A percentile compares a stretch with the other conserved stretches of the same genome.
These are phyloP conservation scores for Leptopilina drosophilae DNA, from an alignment of 2,888 invertebrate species.

Conservation along the genomic window DNA sequence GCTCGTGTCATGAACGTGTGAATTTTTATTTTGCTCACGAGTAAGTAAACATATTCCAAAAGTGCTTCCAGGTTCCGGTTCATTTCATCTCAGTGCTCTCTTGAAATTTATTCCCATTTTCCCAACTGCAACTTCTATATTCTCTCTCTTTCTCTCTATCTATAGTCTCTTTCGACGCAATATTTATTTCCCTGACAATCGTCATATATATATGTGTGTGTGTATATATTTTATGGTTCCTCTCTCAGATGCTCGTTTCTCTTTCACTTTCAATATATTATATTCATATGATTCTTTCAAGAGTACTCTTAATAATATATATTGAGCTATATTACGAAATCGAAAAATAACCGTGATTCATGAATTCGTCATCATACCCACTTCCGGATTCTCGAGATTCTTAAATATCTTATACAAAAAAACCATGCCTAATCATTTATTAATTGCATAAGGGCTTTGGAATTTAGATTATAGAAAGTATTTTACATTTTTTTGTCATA, in stretches of 20 bases:
- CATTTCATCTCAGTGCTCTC: conserved; percentile 37
- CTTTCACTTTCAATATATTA: conserved; percentile 13
- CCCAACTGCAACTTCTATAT: conserved; percentile 15
- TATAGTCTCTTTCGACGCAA: conserved; percentile 1
- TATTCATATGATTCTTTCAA: background rate
- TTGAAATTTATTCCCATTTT: conserved; percentile 37
- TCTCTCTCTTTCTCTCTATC: background rate
- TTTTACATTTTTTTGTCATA: background rate
- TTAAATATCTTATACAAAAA: background rate
- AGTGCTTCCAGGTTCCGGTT: conserved; percentile 38
- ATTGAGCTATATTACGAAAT: background rate
- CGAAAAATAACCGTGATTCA: background rate
- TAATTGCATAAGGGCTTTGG: conserved; percentile 13
- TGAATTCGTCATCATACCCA: background rate
- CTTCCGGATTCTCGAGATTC: background rate
- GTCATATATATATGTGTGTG: background rate
- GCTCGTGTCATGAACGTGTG: conserved; percentile 27
- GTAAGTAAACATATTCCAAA: conserved; percentile 38
- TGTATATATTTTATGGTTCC: background rate
- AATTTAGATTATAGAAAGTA: conserved; percentile 28
- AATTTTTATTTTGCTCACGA: conserved; percentile 40
- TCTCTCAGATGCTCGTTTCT: background rate
- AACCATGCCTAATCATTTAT: background rate
- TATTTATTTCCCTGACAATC: background rate
- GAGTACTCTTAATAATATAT: background rate